A percentile compares a stretch with the other conserved stretches of the same genome.
phyloP scores from a whole-genome alignment of 2,888 invertebrate species.

The Drosophila meridionalis region DNA sequence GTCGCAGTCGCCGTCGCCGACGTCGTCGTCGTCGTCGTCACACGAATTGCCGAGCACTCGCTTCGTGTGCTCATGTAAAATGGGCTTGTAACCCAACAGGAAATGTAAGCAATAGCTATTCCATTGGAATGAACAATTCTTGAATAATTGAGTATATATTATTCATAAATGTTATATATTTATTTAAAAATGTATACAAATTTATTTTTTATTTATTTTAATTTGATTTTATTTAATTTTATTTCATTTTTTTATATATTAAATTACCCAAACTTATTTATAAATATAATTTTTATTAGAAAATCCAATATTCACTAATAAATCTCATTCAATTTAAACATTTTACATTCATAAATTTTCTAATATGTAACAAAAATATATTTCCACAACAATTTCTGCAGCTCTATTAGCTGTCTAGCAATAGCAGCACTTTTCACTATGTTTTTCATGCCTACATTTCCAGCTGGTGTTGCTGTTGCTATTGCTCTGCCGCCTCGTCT shows the following conservation, averaged over 20 bases:
- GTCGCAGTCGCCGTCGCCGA: constrained; percentile 26
- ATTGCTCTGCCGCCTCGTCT: constrained; percentile 37
- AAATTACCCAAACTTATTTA: too few relatives aligned
- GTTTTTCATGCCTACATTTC: constrained; percentile 18
- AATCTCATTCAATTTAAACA: neutral
- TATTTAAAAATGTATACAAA: too few relatives aligned
- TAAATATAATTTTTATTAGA: too few relatives aligned
- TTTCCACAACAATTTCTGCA: neutral
- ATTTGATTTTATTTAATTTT: too few relatives aligned
- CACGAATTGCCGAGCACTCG: constrained; percentile 36
- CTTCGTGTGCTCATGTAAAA: constrained; percentile 32
- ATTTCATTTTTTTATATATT: too few relatives aligned
- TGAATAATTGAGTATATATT: too few relatives aligned
- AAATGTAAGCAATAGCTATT: constrained; percentile 1
- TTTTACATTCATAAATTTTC: neutral
- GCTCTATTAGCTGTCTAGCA: too few relatives aligned
- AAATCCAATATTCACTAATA: too few relatives aligned
- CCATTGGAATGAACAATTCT: neutral
- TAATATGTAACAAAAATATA: neutral
- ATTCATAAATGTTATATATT: too few relatives aligned
- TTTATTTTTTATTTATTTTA: too few relatives aligned
- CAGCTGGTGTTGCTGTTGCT: constrained; percentile 40
- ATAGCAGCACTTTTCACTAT: constrained; percentile 8
- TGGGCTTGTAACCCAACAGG: constrained; percentile 25
- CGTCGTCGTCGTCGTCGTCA: constrained; percentile 23